Evolutionary conservation across 2,113 vertebrate species (phyloP), one percentile per base, ranked within the genome.

Genomic region (Saccopteryx bilineata): DNA sequence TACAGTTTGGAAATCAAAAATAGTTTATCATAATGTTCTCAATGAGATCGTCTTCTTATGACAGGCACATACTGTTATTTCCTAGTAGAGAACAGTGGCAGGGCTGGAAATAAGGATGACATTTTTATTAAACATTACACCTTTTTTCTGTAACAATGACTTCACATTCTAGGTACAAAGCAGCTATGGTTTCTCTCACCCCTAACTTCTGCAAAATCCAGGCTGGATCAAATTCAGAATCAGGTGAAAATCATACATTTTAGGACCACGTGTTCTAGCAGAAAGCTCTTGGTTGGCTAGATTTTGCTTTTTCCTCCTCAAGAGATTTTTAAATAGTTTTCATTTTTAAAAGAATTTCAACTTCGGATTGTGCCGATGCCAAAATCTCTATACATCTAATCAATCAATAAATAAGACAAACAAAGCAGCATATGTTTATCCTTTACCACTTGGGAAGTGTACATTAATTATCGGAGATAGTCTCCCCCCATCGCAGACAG

Each of bases 401-500:
- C 94, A 91, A 96, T 97, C 46, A 96, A 97, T 95, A 68, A 97
- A 96, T 90, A 96, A 83, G 72, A 74, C 76, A 95, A 97, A 98
- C 98, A 98, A 98, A 98, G 96, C 97, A 92, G 96, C 97, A 96
- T 94, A 4, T 98, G 97, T 98, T 98, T 98, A 97, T 95, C 97
- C 97, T 98, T 98, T 97, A 98, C 98, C 98, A 98, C 98, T 97
- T 97, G 96, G 97, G 98, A 98, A 98, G 96, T 98, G 96, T 98
- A 98, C 96, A 98, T 98, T 98, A 98, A 98, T 98, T 99, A 98
- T 97, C 80, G 54, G 97, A 98, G 96, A 98, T 98, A 98, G 98
- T 97, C 94, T 96, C 97, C 96, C n/a, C 79, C 96, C 96, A 81
- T 93, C 85, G 81, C 97, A 98, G 97, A 98, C 98, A 98, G 98